phyloP scores from a whole-genome alignment of 2,888 invertebrate species.

The Hydriomena furcata region DNA sequence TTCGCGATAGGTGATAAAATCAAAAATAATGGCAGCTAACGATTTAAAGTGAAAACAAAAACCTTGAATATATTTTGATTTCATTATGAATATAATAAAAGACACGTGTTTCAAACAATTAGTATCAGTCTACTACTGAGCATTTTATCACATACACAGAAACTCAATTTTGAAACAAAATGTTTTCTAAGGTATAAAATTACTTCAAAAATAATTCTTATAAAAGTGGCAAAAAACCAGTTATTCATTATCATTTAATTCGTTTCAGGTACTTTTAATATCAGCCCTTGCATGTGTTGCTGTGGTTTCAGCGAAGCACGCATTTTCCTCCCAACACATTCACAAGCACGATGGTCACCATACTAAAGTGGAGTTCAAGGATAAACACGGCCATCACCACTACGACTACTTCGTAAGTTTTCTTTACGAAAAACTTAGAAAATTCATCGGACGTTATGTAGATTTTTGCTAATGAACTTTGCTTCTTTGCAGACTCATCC shows the following conservation, averaged over 20 bases:
- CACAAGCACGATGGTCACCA: conserved; percentile 45
- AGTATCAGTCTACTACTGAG: too few species aligned
- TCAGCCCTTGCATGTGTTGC: too few species aligned
- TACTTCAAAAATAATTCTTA: too few species aligned
- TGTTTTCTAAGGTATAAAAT: neutral
- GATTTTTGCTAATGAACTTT: too few species aligned
- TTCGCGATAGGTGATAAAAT: conserved; percentile 35
- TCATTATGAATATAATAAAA: conserved; percentile 31
- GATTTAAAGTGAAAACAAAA: conserved; percentile 30
- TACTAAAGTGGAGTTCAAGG: conserved; percentile 32
- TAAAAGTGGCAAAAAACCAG: too few species aligned
- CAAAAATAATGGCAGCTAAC: conserved; percentile 28
- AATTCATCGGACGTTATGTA: too few species aligned
- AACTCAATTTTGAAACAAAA: neutral
- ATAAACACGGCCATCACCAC: conserved; percentile 37
- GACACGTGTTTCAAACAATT: neutral
- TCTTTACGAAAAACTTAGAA: too few species aligned
- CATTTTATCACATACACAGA: too few species aligned
- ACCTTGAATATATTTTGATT: conserved; percentile 39
- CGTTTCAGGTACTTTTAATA: too few species aligned
- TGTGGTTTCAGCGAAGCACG: conserved; percentile 34
- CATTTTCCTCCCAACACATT: conserved; percentile 46
- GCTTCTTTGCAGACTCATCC: conserved; percentile 49
- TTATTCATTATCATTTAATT: too few species aligned
- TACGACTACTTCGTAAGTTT: conserved; percentile 40